phyloP scores from a whole-genome alignment of 2,113 vertebrate species.

The Protobothrops flavoviridis region DNA sequence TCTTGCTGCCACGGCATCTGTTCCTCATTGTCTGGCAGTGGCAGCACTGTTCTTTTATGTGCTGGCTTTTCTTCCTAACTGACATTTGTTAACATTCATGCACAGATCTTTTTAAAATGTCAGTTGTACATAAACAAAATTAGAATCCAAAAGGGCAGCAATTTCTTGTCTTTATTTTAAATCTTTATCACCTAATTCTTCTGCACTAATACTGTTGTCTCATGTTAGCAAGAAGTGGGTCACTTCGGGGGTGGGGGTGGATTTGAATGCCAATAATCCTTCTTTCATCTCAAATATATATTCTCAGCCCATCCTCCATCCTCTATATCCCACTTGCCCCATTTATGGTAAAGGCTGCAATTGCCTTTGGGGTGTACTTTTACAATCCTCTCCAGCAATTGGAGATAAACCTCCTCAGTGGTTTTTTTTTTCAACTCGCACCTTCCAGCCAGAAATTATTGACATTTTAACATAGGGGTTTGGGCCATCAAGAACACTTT shows the following conservation, averaged over 20 bases:
- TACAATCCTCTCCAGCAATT: not conserved
- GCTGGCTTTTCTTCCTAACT: not conserved
- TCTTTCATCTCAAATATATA: not conserved
- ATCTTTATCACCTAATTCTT: not conserved
- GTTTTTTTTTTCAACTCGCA: not conserved
- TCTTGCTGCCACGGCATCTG: slow-evolving; percentile 6
- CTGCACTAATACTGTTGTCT: not conserved
- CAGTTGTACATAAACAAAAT: slow-evolving; percentile 8
- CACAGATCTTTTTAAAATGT: not conserved
- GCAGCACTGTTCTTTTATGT: not conserved
- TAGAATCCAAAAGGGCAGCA: not conserved
- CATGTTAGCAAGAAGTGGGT: not conserved
- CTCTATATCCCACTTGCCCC: not conserved
- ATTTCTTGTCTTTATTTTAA: not conserved
- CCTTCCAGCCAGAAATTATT: not conserved
- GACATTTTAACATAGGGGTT: not conserved
- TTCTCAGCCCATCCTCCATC: not conserved
- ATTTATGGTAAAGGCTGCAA: not conserved
- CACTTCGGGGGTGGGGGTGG: not conserved
- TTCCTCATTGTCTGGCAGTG: slow-evolving; percentile 1
- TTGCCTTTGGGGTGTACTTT: not conserved
- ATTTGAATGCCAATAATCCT: not conserved
- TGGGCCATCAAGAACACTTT: not conserved
- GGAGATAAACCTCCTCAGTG: not conserved
- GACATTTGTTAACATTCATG: slow-evolving; percentile 4